These are phyloP conservation scores for Halictus quadricinctus DNA, from an alignment of 2,888 invertebrate genomes.

Conservation along the genomic window DNA sequence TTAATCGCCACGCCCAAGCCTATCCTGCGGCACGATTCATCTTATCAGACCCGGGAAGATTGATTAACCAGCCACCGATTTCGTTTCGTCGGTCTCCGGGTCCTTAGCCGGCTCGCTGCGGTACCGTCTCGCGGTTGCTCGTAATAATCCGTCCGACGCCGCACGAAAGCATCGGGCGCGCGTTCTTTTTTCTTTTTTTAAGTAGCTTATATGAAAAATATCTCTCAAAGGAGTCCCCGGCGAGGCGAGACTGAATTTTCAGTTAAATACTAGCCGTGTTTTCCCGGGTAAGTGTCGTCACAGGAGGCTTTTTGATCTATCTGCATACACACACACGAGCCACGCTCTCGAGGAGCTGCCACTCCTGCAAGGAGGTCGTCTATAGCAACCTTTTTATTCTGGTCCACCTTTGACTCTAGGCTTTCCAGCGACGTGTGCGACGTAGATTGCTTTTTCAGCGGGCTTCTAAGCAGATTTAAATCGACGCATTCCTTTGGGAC, in stretches of 20 bases:
- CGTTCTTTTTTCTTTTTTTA: not conserved
- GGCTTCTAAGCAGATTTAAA: not conserved
- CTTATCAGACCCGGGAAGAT: slow-evolving; percentile 64
- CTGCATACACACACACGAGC: slow-evolving; percentile 2
- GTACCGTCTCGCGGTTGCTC: slow-evolving; percentile 4
- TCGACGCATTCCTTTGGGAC: not conserved
- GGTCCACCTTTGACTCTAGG: slow-evolving; percentile 39
- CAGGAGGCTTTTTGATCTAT: slow-evolving; percentile 30
- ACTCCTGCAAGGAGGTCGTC: slow-evolving; percentile 32
- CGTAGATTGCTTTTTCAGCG: not conserved
- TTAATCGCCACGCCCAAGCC: slow-evolving; percentile 45
- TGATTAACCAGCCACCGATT: slow-evolving; percentile 64
- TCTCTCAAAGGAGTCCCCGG: not conserved
- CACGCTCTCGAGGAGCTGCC: slow-evolving; percentile 14
- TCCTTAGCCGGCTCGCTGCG: slow-evolving; percentile 30
- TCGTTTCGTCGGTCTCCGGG: slow-evolving; percentile 41
- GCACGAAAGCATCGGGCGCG: not conserved
- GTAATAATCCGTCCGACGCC: not conserved
- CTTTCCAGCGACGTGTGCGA: not conserved
- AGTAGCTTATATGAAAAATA: not conserved
- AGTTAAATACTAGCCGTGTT: slow-evolving; percentile 39
- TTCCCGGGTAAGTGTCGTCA: slow-evolving; percentile 17
- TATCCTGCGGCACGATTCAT: slow-evolving; percentile 56
- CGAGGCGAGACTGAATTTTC: slow-evolving; percentile 36
- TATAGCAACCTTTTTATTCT: slow-evolving; percentile 37